Evolutionary conservation across 2,797 vertebrate genomes (phyloP).

Genomic region (Gadopsis bispinosus): DNA sequence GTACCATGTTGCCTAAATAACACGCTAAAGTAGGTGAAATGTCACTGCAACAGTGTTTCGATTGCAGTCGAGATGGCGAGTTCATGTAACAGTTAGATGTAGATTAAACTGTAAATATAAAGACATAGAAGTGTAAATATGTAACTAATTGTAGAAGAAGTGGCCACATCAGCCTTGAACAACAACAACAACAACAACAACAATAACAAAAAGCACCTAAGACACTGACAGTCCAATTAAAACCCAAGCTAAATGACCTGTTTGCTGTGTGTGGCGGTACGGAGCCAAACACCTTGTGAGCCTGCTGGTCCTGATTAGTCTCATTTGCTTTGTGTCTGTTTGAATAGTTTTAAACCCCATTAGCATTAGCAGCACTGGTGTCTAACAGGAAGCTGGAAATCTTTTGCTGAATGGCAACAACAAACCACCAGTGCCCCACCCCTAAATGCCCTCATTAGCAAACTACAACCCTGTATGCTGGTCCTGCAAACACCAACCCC

Average conservation of each 20-base stretch:
- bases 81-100: slow-evolving; percentile 3
- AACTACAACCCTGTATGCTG: slow-evolving; percentile 36
- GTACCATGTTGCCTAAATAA: no score
- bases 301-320: slow-evolving; percentile 54
- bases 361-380: slow-evolving; percentile 65
- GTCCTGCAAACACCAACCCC: slow-evolving; percentile 38
- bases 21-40: no score
- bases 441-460: slow-evolving; percentile 76
- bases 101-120: background rate
- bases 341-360: slow-evolving; percentile 65
- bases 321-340: slow-evolving; percentile 61
- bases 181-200: background rate
- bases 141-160: background rate
- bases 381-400: slow-evolving; percentile 69
- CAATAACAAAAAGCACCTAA: background rate
- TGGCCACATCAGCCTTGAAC: background rate
- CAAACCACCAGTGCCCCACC: slow-evolving; percentile 47
- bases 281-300: slow-evolving; percentile 37
- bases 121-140: background rate
- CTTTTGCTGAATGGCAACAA: slow-evolving; percentile 54
- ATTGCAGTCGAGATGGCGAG: background rate
- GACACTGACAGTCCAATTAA: slow-evolving; percentile 37
- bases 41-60: background rate
- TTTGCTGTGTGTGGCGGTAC: slow-evolving; percentile 7
- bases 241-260: slow-evolving; percentile 19